Evolutionary conservation across 1,140 invertebrate species (phyloP), one percentile per base, ranked within the genome.

Genomic region (Drosophila micromelanica): DNA sequence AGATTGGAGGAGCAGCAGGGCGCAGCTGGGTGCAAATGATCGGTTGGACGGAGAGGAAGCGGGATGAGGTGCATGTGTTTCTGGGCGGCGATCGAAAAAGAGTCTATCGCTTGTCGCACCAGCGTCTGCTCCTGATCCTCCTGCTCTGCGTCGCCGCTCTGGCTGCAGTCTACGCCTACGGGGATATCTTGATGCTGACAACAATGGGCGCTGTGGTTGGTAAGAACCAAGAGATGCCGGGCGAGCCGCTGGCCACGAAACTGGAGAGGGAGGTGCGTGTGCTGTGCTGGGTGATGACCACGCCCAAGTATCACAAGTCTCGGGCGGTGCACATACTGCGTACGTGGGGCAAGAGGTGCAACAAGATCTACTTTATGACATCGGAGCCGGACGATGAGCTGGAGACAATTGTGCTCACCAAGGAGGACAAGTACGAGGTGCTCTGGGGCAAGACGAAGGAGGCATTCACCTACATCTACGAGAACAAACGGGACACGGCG

Each of bases 401-500:
- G 68, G 94, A 94, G 55, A 93, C 94, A 9, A 90, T 96, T 20
- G 93, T 93, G 15, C 81, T 95, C 27, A 72, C 38, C 56, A 96
- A 98, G 0, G 92, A 94, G 12, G 98, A 99, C 91, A 97, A 97
- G 1, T 93, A 98, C 54, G 94, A 98, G 65, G 95, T 96, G 87
- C 93, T 99, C 1, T 99, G 98, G 97, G 97, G 95, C n/a, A 99
- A 99, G 93, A 99, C 98, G 1, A 98, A 98, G 93, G 95, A 96
- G 85, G 97, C 97, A 0, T 99, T 98, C 91, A 94, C 95, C 86
- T 97, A 98, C 86, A 93, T 97, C 7, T 97, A 97, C 82, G 93
- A 96, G 54, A 93, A 97, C 85, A 95, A 98, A 85, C 92, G 94
- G 23, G 93, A 97, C 71, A 94, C 97, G 75, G 96, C 95, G 8